Evolutionary conservation across 2,797 vertebrate genomes (phyloP), one percentile per base, ranked within the genome.

Genomic region (Brachyrhaphis roseni): DNA sequence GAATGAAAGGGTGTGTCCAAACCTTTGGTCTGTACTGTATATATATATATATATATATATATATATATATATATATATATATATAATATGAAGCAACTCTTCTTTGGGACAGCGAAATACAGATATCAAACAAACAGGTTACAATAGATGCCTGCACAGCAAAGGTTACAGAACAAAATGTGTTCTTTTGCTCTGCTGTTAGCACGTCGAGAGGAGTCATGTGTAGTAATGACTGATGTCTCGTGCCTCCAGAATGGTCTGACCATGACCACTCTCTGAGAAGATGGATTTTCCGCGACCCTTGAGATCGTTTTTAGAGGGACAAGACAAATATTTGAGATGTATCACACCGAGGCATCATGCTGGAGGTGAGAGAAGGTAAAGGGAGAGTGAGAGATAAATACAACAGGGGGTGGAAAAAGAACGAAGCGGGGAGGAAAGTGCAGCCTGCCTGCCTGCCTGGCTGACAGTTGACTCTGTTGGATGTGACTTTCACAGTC

Each of bases 401-500:
- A 90, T 89, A 93, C 87, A 92, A 89, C 72, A 78, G 85, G 86
- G 88, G 84, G 86, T 74, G 76, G 57, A 82, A 76, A 81, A 55
- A 68, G 80, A 80, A 78, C 55, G 72, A 78, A 81, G 51, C 82
- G 70, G 84, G 71, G 83, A 82, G 86, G 72, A 91, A 86, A 91
- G 90, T 91, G 89, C 16, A 86, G 84, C 82, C 91, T 84, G 89
- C 94, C 91, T 84, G 89, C 94, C 87, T 87, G 86, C 91, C 94
- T 96, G 90, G 95, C 95, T 97, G 96, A 96, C 96, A 97, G 94
- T 96, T 96, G 93, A 93, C 93, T 95, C 93, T 96, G 96, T 95
- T 96, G 94, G 96, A 97, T 97, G 96, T 99, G 97, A 99, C 98
- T 99, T 99, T 99, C 97, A 99, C 97, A 99, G 98, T 97, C 97